Conservation (phyloP, 2,888 invertebrate species). For the Plutella xylostella region DNA sequence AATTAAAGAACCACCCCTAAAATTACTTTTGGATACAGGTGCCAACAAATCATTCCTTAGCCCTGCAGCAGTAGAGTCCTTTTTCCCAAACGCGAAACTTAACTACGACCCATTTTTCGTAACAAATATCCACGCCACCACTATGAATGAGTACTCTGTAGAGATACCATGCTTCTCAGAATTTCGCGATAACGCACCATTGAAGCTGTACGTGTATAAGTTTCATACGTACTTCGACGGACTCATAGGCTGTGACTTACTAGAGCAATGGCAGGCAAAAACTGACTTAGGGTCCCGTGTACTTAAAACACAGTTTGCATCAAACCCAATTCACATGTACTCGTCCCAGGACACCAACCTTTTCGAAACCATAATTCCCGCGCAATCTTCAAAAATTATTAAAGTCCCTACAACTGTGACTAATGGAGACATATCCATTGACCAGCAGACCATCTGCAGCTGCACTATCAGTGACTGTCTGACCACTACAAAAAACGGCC, state of each 20-base stretch:
- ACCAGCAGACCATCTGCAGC: neutral
- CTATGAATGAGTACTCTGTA: constrained; percentile 5
- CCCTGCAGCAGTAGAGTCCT: constrained; percentile 12
- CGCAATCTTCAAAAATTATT: constrained; percentile 4
- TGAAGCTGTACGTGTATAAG: constrained; percentile 9
- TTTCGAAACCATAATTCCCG: constrained; percentile 3
- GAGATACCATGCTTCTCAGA: constrained; percentile 7
- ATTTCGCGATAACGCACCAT: too few species aligned
- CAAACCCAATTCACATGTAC: constrained; percentile 6
- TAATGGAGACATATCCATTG: neutral
- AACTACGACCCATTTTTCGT: constrained; percentile 18
- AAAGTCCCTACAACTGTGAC: neutral
- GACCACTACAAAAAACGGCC: neutral
- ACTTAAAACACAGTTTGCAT: constrained; percentile 4
- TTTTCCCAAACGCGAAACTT: constrained; percentile 7
- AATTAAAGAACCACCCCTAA: constrained; percentile 13
- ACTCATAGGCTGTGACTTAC: constrained; percentile 6
- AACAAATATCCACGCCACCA: constrained; percentile 6
- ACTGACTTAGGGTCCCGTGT: neutral
- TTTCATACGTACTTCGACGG: constrained; percentile 8
- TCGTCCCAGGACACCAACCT: constrained; percentile 1
- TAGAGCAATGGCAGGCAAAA: neutral
- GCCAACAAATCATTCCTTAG: constrained; percentile 16
- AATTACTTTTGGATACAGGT: constrained; percentile 16
- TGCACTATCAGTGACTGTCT: constrained; percentile 5